Evolutionary conservation across 2,888 invertebrate genomes (phyloP), one percentile per base, ranked within the genome.

Genomic region (Morinoia aosen): DNA sequence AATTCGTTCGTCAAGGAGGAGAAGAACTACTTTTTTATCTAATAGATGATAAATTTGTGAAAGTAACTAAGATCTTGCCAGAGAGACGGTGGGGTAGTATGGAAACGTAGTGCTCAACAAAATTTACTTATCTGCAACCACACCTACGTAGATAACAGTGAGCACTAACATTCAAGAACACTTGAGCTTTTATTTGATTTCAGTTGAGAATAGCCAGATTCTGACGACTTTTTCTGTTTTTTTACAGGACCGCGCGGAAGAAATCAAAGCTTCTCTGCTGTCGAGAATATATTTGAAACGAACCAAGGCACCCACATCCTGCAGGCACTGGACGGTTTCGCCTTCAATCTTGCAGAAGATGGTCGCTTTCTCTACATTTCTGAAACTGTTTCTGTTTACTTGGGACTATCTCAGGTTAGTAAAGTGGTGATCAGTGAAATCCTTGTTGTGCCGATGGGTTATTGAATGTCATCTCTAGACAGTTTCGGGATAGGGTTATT

Each of bases 351-450:
- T 97, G 99, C 99, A 95, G 98, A 99, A 97, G 99, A 99, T 97
- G 99, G 99, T 97, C 98, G 99, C 97, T 99, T 99, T 98, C 98
- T 99, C 97, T 99, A 99, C 98, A 99, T 99, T 98, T 99, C 99
- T 97, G 99, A 99, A 98, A 99, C 99, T 97, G 99, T 99, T 97
- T 99, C 99, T 97, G 99, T 99, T 97, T 99, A 99, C 98, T 98
- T 99, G 97, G 99, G 99, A 97, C 98, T 99, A 97, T 99, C 99
- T 97, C 99, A 99, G 98, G 99, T 99, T 98, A 98, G 98, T 98
- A 8, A 19, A 10, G 58, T 14, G 94, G 10, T 11, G 14, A 76
- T 5, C 61, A 16, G 61, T 8, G 61, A 97, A 96, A 96, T 94
- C 95, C 96, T 93, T 64, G 95, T 1, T 76, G 16, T 76, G 76